phyloP scores from a whole-genome alignment of 2,888 invertebrate genomes.

The Blomia tropicalis region DNA sequence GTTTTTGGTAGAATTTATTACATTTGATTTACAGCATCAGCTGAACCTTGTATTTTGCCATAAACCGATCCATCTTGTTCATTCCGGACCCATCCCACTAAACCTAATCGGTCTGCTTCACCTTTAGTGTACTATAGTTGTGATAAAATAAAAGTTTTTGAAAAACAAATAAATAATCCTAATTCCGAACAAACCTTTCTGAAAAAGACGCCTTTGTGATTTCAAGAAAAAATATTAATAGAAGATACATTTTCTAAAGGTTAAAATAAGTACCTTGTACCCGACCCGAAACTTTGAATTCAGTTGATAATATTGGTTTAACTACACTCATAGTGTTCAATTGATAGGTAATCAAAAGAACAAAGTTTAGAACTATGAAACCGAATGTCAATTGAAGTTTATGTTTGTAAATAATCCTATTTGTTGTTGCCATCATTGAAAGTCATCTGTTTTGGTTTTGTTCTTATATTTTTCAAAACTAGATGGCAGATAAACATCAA shows the following conservation, averaged over 20 bases:
- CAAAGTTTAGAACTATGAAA: not conserved
- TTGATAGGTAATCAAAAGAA: not conserved
- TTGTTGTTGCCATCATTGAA: not conserved
- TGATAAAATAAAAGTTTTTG: not conserved
- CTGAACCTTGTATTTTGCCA: conserved; percentile 27
- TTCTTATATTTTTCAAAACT: not conserved
- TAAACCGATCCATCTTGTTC: conserved; percentile 26
- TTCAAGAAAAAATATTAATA: not conserved
- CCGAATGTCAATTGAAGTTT: not conserved
- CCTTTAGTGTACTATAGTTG: conserved; percentile 18
- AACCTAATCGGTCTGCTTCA: conserved; percentile 3
- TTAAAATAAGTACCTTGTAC: conserved; percentile 16
- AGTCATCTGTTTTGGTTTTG: not conserved
- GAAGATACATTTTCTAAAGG: not conserved
- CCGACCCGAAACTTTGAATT: conserved; percentile 16
- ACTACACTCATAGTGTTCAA: not conserved
- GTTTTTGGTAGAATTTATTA: not conserved
- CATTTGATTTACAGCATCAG: conserved; percentile 25
- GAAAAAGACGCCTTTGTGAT: not conserved
- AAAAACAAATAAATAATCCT: not conserved
- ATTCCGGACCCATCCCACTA: conserved; percentile 25
- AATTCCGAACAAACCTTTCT: conserved; percentile 21
- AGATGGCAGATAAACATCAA: too few relatives aligned
- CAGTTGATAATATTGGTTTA: not conserved
- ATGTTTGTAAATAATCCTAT: not conserved